phyloP scores from a whole-genome alignment of 2,888 invertebrate species.

The Graphium colonna region DNA sequence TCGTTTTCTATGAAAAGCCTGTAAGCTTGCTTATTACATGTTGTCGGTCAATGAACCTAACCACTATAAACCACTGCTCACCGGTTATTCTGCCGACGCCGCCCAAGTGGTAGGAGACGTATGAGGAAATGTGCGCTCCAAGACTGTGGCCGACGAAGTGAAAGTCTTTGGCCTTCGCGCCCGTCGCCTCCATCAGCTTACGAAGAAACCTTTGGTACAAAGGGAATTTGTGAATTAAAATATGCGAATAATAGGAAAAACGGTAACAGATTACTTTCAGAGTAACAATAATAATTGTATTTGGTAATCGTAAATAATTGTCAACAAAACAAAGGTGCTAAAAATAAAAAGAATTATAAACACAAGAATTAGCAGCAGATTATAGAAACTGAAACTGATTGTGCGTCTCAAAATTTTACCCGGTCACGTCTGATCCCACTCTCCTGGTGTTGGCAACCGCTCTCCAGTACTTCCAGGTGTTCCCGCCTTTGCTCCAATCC shows the following conservation, averaged over 20 bases:
- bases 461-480: slow-evolving; percentile 81
- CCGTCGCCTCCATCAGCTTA: slow-evolving; percentile 61
- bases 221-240: slow-evolving; percentile 2
- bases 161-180: slow-evolving; percentile 56
- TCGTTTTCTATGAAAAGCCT: too few species aligned
- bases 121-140: slow-evolving; percentile 82
- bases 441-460: slow-evolving; percentile 80
- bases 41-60: too few species aligned
- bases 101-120: slow-evolving; percentile 71
- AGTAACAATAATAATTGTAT: too few species aligned
- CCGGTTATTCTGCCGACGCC: slow-evolving; percentile 74
- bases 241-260: background rate
- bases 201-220: slow-evolving; percentile 62
- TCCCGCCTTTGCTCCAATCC: slow-evolving; percentile 83
- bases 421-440: slow-evolving; percentile 76
- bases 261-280: background rate
- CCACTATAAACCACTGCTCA: too few species aligned
- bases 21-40: too few species aligned
- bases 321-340: too few species aligned
- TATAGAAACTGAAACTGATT: too few species aligned
- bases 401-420: slow-evolving; percentile 42
- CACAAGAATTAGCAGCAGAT: too few species aligned
- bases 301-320: too few species aligned
- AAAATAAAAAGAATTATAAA: too few species aligned
- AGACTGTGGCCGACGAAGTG: slow-evolving; percentile 83